A percentile compares a stretch with the other conserved stretches of the same genome.
Conservation (phyloP, 2,113 vertebrate species). For the Oreotragus oreotragus region DNA sequence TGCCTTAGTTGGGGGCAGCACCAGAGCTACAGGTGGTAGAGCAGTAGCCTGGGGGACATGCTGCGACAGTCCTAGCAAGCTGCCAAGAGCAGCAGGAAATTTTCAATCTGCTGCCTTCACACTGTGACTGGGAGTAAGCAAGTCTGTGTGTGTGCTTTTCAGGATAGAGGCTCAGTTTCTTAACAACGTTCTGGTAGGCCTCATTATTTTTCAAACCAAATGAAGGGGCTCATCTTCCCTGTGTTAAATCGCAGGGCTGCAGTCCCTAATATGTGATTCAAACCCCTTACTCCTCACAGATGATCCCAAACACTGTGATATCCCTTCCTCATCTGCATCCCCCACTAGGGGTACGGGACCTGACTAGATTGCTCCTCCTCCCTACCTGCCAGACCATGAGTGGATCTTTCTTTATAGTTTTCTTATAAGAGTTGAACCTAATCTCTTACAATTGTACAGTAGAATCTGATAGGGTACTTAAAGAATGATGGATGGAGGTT, state of each 20-base stretch:
- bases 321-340: background rate
- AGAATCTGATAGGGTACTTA: background rate
- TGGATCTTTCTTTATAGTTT: background rate
- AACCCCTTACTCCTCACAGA: background rate
- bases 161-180: background rate
- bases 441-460: background rate
- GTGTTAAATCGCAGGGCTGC: background rate
- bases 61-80: background rate
- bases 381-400: background rate
- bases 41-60: background rate
- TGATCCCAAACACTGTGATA: background rate
- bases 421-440: background rate
- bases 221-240: background rate
- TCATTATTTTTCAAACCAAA: background rate
- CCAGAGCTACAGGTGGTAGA: background rate
- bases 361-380: background rate
- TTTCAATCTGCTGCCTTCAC: background rate
- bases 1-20: background rate
- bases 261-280: background rate
- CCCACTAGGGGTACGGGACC: background rate
- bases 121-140: background rate
- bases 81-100: background rate
- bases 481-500: background rate
- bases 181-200: background rate
- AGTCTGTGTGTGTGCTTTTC: background rate